Conservation (phyloP, 2,888 invertebrate genomes). For the Aspidiotus rigidus region DNA sequence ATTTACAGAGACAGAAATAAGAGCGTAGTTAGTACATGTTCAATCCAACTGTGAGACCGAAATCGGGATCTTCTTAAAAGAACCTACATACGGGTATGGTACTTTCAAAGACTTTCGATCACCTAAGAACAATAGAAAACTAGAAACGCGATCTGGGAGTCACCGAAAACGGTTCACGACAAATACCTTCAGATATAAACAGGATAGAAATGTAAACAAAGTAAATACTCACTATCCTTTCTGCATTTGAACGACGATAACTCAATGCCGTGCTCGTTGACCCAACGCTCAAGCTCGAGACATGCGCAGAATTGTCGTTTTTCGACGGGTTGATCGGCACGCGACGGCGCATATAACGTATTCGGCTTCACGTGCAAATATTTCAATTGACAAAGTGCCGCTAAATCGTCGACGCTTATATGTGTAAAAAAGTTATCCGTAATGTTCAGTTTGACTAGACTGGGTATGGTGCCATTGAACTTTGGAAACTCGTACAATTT, state of each 20-base stretch:
- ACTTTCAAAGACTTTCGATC: too few relatives aligned
- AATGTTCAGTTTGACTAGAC: conserved; percentile 22
- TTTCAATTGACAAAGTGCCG: conserved; percentile 18
- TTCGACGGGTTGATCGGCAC: background rate
- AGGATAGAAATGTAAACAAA: too few relatives aligned
- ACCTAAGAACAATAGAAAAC: too few relatives aligned
- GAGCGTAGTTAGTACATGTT: too few relatives aligned
- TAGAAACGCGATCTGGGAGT: too few relatives aligned
- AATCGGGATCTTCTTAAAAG: too few relatives aligned
- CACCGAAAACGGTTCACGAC: too few relatives aligned
- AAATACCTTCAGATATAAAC: too few relatives aligned
- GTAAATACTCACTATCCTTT: conserved; percentile 20
- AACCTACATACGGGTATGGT: too few relatives aligned
- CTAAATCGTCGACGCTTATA: conserved; percentile 23
- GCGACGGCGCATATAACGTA: background rate
- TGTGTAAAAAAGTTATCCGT: conserved; percentile 10
- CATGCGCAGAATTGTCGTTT: conserved; percentile 17
- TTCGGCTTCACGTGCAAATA: conserved; percentile 11
- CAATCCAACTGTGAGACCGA: too few relatives aligned
- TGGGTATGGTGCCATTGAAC: conserved; percentile 21
- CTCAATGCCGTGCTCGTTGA: conserved; percentile 1
- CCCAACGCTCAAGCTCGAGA: conserved; percentile 21
- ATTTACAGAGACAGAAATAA: too few relatives aligned
- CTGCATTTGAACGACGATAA: conserved; percentile 7
- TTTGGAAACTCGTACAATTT: conserved; percentile 17